Evolutionary conservation across 2,888 invertebrate species (phyloP).

Genomic region (Aphidoletes aphidimyza): DNA sequence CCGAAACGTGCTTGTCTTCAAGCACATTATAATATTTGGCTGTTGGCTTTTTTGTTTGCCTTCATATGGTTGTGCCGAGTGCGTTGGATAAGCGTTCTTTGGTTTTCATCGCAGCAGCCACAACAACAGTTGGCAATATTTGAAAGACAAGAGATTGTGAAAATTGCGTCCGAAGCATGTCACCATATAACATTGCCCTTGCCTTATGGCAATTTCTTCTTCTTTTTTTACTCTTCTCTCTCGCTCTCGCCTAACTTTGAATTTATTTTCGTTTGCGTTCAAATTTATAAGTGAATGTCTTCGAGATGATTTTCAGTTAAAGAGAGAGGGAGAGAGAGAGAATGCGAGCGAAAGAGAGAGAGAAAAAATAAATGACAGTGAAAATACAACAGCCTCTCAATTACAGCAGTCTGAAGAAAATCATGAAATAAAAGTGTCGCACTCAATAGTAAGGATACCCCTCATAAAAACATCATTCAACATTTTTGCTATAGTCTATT

Average conservation of each 20-base stretch:
- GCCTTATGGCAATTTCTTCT: constrained; percentile 14
- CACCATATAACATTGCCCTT: constrained; percentile 24
- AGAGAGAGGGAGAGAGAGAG: no score
- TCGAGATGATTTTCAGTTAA: background rate
- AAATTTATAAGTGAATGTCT: background rate
- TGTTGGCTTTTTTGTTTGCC: background rate
- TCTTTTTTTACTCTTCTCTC: background rate
- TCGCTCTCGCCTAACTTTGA: background rate
- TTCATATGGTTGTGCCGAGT: background rate
- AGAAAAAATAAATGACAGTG: constrained; percentile 27
- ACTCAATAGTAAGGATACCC: no score
- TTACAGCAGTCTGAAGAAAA: background rate
- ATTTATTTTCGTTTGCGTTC: background rate
- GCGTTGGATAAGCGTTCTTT: constrained; percentile 4
- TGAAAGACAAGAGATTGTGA: constrained; percentile 27
- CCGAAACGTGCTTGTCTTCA: constrained; percentile 27
- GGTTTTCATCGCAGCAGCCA: background rate
- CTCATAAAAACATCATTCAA: no score
- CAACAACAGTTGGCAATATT: constrained; percentile 12
- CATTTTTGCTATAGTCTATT: no score
- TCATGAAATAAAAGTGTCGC: constrained; percentile 34
- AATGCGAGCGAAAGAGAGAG: no score
- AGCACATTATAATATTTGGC: constrained; percentile 4
- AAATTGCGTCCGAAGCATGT: constrained; percentile 15
- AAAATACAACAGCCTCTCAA: background rate